These are phyloP conservation scores for Sphenodon punctatus DNA, from an alignment of 2,797 vertebrate genomes.

Conservation along the genomic window DNA sequence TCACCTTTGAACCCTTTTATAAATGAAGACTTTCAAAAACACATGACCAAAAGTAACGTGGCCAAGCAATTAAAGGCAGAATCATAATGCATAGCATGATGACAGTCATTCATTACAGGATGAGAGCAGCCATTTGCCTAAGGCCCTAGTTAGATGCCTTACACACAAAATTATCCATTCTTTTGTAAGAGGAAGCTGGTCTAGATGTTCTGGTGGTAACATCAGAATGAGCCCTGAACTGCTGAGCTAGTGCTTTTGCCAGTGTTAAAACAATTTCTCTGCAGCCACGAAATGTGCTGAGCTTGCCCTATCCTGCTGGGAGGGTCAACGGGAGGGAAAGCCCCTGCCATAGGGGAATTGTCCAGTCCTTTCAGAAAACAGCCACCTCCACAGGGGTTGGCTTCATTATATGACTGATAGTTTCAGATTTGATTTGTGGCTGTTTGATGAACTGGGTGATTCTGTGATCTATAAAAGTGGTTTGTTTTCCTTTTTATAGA, in stretches of 20 bases:
- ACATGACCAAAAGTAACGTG: too few species aligned
- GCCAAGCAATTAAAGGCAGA: not conserved
- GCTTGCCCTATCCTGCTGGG: not conserved
- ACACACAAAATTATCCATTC: not conserved
- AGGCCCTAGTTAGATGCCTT: not conserved
- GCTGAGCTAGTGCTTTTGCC: not conserved
- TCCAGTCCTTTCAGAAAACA: not conserved
- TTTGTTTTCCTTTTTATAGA: too few species aligned
- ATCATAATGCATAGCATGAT: too few species aligned
- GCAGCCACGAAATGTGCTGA: not conserved
- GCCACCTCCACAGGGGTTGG: not conserved
- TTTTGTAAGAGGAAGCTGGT: not conserved
- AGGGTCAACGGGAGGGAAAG: too few species aligned
- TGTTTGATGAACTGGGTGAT: too few species aligned
- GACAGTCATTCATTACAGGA: too few species aligned
- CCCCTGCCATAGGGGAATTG: not conserved
- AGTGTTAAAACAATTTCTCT: not conserved
- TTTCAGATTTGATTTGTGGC: not conserved
- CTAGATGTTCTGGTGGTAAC: too few species aligned
- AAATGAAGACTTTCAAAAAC: too few species aligned
- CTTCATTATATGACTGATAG: not conserved
- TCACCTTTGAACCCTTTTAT: too few species aligned
- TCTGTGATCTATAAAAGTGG: too few species aligned
- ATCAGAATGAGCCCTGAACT: not conserved
- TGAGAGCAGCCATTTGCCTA: not conserved